phyloP scores from a whole-genome alignment of 2,113 vertebrate species.

The Fregetta grallaria region DNA sequence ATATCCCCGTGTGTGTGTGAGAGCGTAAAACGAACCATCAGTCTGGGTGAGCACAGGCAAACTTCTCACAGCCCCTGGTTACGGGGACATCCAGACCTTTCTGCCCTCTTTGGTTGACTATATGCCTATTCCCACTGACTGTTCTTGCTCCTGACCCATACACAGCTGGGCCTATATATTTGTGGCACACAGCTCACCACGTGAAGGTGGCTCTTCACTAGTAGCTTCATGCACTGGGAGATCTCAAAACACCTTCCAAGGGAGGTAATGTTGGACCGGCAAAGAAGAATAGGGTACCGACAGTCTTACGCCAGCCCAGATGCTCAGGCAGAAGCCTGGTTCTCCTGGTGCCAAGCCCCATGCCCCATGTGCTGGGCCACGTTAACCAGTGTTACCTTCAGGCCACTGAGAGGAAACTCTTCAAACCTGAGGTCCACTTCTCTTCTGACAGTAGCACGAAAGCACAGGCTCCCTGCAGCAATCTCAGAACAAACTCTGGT shows the following conservation, averaged over 20 bases:
- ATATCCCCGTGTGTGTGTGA: accelerated
- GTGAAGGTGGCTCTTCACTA: not conserved
- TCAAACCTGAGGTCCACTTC: not conserved
- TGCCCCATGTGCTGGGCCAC: not conserved
- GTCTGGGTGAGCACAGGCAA: not conserved
- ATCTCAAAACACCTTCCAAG: not conserved
- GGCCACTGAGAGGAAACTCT: not conserved
- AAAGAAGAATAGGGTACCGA: not conserved
- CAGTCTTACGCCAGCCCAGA: not conserved
- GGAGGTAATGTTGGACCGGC: not conserved
- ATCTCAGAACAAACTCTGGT: not conserved
- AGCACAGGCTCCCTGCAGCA: accelerated
- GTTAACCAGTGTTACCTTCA: not conserved
- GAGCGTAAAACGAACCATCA: not conserved
- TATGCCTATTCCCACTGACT: not conserved
- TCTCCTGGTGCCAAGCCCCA: not conserved
- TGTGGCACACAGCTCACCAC: not conserved
- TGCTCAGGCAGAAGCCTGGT: not conserved
- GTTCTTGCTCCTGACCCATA: not conserved
- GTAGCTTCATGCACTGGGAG: not conserved
- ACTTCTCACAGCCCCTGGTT: not conserved
- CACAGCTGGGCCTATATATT: not conserved
- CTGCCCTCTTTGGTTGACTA: not conserved
- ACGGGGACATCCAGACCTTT: not conserved
- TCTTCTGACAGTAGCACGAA: not conserved